These are phyloP conservation scores for Synergus laeviventris DNA, from an alignment of 2,888 invertebrate genomes.

Conservation along the genomic window DNA sequence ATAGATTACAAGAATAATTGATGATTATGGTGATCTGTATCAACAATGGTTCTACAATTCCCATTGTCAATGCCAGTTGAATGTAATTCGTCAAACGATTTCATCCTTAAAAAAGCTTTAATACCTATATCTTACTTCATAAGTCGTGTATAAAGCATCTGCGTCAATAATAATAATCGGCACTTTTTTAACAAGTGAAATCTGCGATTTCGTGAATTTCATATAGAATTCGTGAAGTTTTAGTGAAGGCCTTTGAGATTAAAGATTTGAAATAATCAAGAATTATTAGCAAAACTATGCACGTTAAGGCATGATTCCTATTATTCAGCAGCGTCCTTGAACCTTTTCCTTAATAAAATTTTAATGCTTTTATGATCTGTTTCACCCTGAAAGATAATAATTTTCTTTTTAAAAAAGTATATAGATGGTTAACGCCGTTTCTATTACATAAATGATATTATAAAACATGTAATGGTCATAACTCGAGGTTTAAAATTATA, in stretches of 20 bases:
- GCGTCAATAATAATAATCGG: neutral
- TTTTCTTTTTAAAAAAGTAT: too few relatives aligned
- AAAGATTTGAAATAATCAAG: too few relatives aligned
- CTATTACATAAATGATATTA: too few relatives aligned
- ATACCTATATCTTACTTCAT: neutral
- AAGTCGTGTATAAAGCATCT: neutral
- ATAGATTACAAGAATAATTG: neutral
- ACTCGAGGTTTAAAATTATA: neutral
- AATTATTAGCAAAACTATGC: too few relatives aligned
- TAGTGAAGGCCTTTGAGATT: too few relatives aligned
- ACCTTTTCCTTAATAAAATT: too few relatives aligned
- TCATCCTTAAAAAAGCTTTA: neutral
- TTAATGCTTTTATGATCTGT: too few relatives aligned
- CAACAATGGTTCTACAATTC: neutral
- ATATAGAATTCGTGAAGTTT: neutral
- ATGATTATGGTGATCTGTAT: neutral
- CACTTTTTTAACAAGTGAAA: neutral
- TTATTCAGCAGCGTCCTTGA: too few relatives aligned
- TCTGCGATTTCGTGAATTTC: conserved; percentile 16
- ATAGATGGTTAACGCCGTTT: too few relatives aligned
- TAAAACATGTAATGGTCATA: too few relatives aligned
- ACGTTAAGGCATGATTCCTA: too few relatives aligned
- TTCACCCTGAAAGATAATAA: too few relatives aligned
- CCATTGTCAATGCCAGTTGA: neutral
- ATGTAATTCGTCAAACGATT: neutral